phyloP scores from a whole-genome alignment of 2,888 invertebrate genomes.

The Nezara viridula region DNA sequence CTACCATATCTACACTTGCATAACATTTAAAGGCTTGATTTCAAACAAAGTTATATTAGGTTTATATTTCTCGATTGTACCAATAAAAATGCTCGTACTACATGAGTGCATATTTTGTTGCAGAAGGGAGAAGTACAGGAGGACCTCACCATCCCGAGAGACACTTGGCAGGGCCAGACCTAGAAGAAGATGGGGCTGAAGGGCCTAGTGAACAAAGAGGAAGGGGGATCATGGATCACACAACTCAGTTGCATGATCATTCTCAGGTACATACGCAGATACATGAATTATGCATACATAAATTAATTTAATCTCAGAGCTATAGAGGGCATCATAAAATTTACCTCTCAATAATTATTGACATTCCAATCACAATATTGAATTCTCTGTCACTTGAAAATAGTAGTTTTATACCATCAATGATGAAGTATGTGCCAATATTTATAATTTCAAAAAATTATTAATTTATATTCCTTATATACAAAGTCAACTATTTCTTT shows the following conservation, averaged over 20 bases:
- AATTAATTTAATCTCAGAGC: neutral
- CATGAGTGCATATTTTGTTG: constrained; percentile 41
- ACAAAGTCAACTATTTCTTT: neutral
- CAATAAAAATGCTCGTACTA: neutral
- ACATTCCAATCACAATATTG: no score
- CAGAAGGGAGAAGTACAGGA: constrained; percentile 62
- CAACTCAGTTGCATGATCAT: constrained; percentile 67
- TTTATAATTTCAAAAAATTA: neutral
- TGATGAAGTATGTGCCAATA: no score
- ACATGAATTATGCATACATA: neutral
- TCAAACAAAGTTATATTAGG: no score
- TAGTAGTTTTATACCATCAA: no score
- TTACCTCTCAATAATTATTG: no score
- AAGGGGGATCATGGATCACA: constrained; percentile 71
- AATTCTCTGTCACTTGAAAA: no score
- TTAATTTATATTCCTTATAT: neutral
- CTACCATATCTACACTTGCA: no score
- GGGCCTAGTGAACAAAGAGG: constrained; percentile 71
- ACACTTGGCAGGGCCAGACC: constrained; percentile 60
- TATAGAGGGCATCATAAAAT: no score
- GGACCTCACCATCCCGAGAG: constrained; percentile 61
- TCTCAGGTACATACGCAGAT: constrained; percentile 57
- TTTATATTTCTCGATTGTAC: no score
- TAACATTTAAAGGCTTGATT: no score
- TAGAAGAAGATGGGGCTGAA: constrained; percentile 61